Percentiles rank a stretch among this genome's conserved stretches.
Conservation (phyloP, 2,113 vertebrate genomes). For the Oncorhynchus tshawytscha region DNA sequence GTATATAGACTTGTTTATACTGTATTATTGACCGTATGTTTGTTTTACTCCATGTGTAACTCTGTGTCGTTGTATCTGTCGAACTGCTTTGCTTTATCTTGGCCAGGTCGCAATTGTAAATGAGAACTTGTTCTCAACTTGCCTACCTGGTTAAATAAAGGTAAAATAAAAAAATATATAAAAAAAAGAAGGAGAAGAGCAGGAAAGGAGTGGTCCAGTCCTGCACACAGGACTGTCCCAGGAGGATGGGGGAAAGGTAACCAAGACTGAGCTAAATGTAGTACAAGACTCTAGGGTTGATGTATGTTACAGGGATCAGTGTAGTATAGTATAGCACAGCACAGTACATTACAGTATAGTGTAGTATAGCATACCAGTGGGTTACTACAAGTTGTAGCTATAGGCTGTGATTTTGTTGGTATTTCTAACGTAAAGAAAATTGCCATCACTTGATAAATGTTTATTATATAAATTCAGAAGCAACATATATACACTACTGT, state of each 20-base stretch:
- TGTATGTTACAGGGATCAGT: too few relatives aligned
- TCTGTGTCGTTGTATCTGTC: too few relatives aligned
- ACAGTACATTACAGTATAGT: not conserved
- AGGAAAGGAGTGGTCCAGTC: too few relatives aligned
- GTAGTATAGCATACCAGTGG: not conserved
- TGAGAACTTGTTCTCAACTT: too few relatives aligned
- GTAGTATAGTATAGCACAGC: not conserved
- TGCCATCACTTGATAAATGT: constrained; percentile 32
- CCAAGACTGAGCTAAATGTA: constrained; percentile 7
- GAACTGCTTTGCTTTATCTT: too few relatives aligned
- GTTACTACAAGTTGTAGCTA: not conserved
- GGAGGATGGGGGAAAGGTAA: constrained; percentile 21
- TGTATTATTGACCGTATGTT: too few relatives aligned
- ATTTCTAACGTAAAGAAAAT: not conserved
- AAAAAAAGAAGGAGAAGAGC: too few relatives aligned
- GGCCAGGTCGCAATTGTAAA: too few relatives aligned
- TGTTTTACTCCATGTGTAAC: too few relatives aligned
- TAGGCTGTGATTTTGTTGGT: not conserved
- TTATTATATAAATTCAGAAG: constrained; percentile 54
- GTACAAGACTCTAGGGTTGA: not conserved
- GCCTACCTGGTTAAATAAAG: too few relatives aligned
- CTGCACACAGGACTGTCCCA: not conserved
- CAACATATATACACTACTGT: constrained; percentile 15
- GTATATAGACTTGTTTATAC: too few relatives aligned
- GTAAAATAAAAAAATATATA: too few relatives aligned